Base-by-base conservation (phyloP, 2,888 invertebrate genomes). In the Caradrina kadenii region DNA sequence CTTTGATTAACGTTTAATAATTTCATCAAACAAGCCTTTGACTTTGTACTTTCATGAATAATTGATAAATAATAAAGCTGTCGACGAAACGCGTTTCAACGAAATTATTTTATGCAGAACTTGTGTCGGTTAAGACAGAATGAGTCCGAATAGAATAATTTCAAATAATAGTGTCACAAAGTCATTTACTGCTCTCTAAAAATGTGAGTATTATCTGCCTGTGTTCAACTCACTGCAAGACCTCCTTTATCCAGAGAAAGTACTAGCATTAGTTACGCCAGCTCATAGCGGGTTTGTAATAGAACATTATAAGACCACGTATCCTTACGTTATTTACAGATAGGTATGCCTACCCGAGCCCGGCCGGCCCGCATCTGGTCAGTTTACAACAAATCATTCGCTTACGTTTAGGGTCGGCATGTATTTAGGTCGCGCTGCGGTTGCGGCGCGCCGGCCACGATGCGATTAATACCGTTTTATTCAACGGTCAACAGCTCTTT, bases 341-440 rank as follows among this genome's bases (percentile, higher is more conserved):
- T 26, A 45, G 15, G 21, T 17, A 21, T 15, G 48, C n/a, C 53
- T 53, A 3, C 19, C 52, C 15, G 22, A 48, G 48, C 21, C 19
- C 17, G 22, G 17, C 8, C 17, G 42, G 35, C 56, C 58, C 11
- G 56, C 67, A 61, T 62, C 53, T 19, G 39, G 21, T 17, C 19
- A 22, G 31, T 19, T 59, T 22, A 26, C 22, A 70, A 67, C 76
- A 76, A 76, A 76, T 76, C 45, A 76, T 67, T 56, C 10, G 48
- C 39, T 22, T 48, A 39, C 52, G 72, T 49, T 76, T 60, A 76
- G 52, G 63, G 31, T n/a, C 19, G 19, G 65, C 56, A 67, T 63
- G 76, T 72, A 76, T 63, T 72, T 72, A 76, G 76, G 76, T 72
- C 60, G 67, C 60, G 71, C 62, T 65, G 75, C 26, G 66, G 65